Evolutionary conservation across 2,888 invertebrate genomes (phyloP).

Genomic region (Cyclophora punctaria): DNA sequence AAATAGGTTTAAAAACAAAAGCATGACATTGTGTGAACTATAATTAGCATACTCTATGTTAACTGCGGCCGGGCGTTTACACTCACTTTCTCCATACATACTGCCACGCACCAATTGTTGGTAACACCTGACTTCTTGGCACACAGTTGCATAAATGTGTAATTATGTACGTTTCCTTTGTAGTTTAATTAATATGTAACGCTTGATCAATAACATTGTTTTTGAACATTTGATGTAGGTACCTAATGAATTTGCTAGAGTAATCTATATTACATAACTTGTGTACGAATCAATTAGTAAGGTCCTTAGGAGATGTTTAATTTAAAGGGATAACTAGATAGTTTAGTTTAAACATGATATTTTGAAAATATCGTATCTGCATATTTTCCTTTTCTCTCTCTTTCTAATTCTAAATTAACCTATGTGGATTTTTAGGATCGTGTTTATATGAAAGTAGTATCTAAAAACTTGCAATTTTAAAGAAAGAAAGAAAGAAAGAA

Average conservation of each 20-base stretch:
- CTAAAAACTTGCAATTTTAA: too few species aligned
- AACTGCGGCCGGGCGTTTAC: slow-evolving; percentile 9
- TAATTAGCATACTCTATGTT: slow-evolving; percentile 34
- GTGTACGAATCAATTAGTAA: too few species aligned
- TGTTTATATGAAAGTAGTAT: too few species aligned
- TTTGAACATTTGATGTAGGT: slow-evolving; percentile 1
- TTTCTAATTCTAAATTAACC: too few species aligned
- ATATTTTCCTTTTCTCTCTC: too few species aligned
- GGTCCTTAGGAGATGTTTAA: too few species aligned
- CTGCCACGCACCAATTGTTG: slow-evolving; percentile 56
- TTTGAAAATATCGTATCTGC: too few species aligned
- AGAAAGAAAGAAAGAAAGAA: too few species aligned
- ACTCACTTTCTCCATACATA: slow-evolving; percentile 42
- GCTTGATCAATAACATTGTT: slow-evolving; percentile 2
- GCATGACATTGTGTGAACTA: slow-evolving; percentile 16
- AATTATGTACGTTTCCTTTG: slow-evolving; percentile 5
- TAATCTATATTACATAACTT: too few species aligned
- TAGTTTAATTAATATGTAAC: background rate
- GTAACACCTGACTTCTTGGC: slow-evolving; percentile 33
- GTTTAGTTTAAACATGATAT: too few species aligned
- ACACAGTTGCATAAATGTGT: slow-evolving; percentile 10
- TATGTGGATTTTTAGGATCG: too few species aligned
- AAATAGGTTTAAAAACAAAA: slow-evolving; percentile 16
- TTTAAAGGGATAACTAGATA: too few species aligned
- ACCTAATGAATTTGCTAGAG: background rate